These are phyloP conservation scores for Scaptomyza reducta DNA, from an alignment of 2,888 invertebrate genomes.

Conservation along the genomic window DNA sequence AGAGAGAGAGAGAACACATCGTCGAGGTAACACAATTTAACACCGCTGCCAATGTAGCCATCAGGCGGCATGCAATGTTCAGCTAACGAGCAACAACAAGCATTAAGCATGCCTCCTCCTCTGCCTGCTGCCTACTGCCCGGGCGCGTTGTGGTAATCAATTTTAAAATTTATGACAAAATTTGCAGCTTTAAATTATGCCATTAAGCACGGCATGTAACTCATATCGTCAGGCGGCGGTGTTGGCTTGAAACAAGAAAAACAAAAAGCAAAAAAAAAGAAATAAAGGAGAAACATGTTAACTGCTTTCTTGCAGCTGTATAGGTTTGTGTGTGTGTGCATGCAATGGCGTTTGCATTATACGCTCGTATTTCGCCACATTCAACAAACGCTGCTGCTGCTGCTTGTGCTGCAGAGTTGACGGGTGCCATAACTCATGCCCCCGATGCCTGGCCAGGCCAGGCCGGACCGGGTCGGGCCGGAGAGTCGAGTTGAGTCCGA, in stretches of 20 bases:
- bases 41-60: constrained; percentile 75
- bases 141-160: constrained; percentile 73
- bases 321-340: constrained; percentile 40
- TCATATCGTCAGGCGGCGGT: constrained; percentile 79
- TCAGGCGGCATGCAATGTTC: constrained; percentile 75
- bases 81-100: constrained; percentile 65
- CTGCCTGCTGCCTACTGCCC: constrained; percentile 4
- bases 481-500: constrained; percentile 34
- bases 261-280: neutral
- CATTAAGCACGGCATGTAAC: constrained; percentile 83
- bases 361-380: constrained; percentile 81
- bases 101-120: constrained; percentile 51
- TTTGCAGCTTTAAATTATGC: constrained; percentile 84
- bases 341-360: constrained; percentile 80
- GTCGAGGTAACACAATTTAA: constrained; percentile 63
- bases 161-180: constrained; percentile 84
- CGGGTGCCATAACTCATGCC: constrained; percentile 80
- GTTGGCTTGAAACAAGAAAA: constrained; percentile 73
- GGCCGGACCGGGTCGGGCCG: constrained; percentile 30
- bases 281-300: constrained; percentile 76
- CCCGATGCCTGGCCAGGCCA: constrained; percentile 50
- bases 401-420: constrained; percentile 67
- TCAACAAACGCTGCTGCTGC: constrained; percentile 54
- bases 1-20: neutral
- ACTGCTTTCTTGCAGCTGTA: constrained; percentile 69